phyloP scores from a whole-genome alignment of 2,113 vertebrate genomes.

The Stegastes partitus region DNA sequence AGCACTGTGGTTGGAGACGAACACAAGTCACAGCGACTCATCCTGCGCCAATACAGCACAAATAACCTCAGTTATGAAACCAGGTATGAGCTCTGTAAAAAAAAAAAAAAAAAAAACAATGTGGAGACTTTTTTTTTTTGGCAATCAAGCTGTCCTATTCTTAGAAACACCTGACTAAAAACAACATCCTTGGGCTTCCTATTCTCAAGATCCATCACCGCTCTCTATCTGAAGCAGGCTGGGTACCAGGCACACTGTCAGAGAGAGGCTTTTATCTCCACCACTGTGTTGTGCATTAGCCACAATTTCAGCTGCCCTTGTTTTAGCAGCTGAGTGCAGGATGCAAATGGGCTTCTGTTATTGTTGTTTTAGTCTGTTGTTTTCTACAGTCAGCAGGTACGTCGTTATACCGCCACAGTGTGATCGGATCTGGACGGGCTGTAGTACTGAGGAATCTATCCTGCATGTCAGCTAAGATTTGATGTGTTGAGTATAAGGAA shows the following conservation, averaged over 20 bases:
- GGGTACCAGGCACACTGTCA: constrained; percentile 39
- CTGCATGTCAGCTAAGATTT: neutral
- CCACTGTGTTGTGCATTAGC: constrained; percentile 20
- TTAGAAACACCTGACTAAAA: constrained; percentile 60
- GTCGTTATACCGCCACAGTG: constrained; percentile 22
- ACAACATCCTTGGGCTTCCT: constrained; percentile 51
- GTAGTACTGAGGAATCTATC: neutral
- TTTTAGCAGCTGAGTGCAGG: constrained; percentile 35
- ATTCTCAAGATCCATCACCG: constrained; percentile 37
- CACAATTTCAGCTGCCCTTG: constrained; percentile 43
- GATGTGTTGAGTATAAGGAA: neutral
- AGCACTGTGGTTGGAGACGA: constrained; percentile 19
- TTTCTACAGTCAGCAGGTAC: constrained; percentile 24
- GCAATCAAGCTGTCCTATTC: constrained; percentile 54
- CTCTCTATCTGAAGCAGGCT: constrained; percentile 34
- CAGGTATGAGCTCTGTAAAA: constrained; percentile 33
- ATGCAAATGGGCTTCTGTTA: constrained; percentile 47
- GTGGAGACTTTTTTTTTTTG: constrained; percentile 1
- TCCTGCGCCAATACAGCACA: constrained; percentile 30
- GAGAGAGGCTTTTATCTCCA: constrained; percentile 61
- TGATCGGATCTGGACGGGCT: constrained; percentile 26
- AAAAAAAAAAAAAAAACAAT: constrained; percentile 46
- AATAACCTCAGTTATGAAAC: constrained; percentile 33
- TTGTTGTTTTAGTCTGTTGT: constrained; percentile 31
- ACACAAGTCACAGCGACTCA: constrained; percentile 12